phyloP scores from a whole-genome alignment of 2,113 vertebrate genomes.

The Zingel zingel region DNA sequence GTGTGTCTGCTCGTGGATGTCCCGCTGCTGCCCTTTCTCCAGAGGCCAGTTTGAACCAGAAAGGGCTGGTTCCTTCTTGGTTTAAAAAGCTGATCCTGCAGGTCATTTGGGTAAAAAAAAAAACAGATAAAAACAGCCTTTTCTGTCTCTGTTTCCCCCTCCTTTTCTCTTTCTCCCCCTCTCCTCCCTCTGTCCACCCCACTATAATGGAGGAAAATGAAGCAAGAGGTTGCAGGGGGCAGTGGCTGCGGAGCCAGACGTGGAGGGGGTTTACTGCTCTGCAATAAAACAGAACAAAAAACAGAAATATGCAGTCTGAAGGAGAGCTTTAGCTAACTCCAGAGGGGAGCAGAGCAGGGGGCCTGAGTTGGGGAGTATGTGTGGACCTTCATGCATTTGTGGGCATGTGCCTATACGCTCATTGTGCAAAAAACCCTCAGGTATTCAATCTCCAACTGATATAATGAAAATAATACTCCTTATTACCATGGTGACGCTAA shows the following conservation, averaged over 20 bases:
- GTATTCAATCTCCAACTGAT: constrained; percentile 57
- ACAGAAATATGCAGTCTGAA: constrained; percentile 74
- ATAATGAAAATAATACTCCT: constrained; percentile 50
- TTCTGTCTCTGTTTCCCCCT: constrained; percentile 35
- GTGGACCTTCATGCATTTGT: constrained; percentile 21
- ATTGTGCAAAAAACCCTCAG: constrained; percentile 36
- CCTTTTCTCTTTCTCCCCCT: constrained; percentile 20
- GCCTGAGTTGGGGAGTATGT: constrained; percentile 55
- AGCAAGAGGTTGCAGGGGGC: constrained; percentile 70
- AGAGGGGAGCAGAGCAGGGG: constrained; percentile 63
- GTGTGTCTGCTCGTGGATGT: constrained; percentile 25
- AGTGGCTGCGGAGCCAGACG: constrained; percentile 68
- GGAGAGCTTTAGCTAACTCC: constrained; percentile 69
- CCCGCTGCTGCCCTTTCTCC: constrained; percentile 32
- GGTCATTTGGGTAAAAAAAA: constrained; percentile 48
- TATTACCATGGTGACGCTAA: constrained; percentile 38
- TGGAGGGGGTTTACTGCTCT: constrained; percentile 76
- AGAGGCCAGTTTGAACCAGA: constrained; percentile 59
- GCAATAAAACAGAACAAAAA: constrained; percentile 81
- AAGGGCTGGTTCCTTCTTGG: constrained; percentile 36
- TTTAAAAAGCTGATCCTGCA: constrained; percentile 61
- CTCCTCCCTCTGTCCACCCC: constrained; percentile 31
- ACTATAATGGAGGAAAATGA: constrained; percentile 63
- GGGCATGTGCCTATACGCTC: constrained; percentile 9
- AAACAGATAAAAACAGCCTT: constrained; percentile 55